Evolutionary conservation across 2,113 vertebrate genomes (phyloP).

Genomic region (Erythrolamprus reginae): DNA sequence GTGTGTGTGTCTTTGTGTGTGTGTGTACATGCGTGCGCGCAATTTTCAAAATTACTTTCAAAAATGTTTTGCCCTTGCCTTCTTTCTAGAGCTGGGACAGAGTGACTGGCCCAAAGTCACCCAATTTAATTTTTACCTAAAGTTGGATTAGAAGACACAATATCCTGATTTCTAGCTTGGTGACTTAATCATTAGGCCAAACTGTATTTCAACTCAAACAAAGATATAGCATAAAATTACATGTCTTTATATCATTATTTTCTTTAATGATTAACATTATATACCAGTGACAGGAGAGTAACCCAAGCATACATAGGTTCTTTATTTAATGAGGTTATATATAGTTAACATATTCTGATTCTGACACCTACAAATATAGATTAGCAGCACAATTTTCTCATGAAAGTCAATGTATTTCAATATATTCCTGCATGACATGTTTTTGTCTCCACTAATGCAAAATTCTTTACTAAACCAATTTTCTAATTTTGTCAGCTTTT

Average conservation of each 20-base stretch:
- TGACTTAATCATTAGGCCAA: background rate
- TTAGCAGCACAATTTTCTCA: background rate
- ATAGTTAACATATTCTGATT: background rate
- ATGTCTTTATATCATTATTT: background rate
- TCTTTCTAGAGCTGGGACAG: background rate
- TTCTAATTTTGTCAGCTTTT: background rate
- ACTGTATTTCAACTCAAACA: background rate
- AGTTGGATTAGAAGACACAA: background rate
- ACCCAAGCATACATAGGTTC: background rate
- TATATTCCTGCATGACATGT: background rate
- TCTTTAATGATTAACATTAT: background rate
- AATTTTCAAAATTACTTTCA: no score
- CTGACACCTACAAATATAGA: background rate
- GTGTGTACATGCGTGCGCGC: background rate
- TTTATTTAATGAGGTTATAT: background rate
- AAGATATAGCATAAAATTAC: background rate
- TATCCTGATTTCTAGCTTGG: background rate
- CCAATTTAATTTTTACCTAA: background rate
- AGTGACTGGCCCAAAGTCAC: background rate
- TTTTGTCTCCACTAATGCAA: background rate
- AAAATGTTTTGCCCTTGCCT: background rate
- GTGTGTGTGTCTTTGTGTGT: background rate
- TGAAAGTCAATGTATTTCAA: background rate
- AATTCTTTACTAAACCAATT: background rate
- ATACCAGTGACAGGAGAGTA: background rate